phyloP scores from a whole-genome alignment of 2,113 vertebrate species.

The Phaetusa simplex region DNA sequence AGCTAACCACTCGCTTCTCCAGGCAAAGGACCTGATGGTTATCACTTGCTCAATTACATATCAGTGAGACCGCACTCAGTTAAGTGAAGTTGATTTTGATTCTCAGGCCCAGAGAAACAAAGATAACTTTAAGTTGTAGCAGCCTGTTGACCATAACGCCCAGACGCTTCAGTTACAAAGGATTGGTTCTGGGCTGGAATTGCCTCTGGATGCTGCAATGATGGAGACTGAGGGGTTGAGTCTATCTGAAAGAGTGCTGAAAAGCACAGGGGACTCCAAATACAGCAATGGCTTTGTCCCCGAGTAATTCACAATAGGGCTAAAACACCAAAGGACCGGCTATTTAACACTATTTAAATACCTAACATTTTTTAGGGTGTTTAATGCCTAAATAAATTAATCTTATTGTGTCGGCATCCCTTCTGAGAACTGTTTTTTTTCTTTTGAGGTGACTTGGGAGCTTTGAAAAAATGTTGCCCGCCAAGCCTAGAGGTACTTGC shows the following conservation, averaged over 20 bases:
- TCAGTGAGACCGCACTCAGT: neutral
- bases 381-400: neutral
- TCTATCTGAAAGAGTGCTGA: neutral
- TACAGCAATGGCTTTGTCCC: neutral
- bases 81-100: constrained; percentile 1
- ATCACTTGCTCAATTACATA: neutral
- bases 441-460: neutral
- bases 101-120: neutral
- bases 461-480: neutral
- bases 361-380: neutral
- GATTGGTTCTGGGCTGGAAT: neutral
- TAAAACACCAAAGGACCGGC: neutral
- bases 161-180: neutral
- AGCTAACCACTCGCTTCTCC: neutral
- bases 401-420: rapidly evolving
- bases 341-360: neutral
- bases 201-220: neutral
- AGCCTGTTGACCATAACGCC: neutral
- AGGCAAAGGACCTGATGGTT: constrained; percentile 14
- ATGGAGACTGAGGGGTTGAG: neutral
- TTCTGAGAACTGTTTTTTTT: neutral
- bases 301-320: neutral
- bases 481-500: neutral
- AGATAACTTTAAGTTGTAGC: neutral
- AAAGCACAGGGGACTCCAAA: neutral